A percentile compares a stretch with the other conserved stretches of the same genome.
phyloP scores from a whole-genome alignment of 1,140 invertebrate species.

The Tribolium castaneum region DNA sequence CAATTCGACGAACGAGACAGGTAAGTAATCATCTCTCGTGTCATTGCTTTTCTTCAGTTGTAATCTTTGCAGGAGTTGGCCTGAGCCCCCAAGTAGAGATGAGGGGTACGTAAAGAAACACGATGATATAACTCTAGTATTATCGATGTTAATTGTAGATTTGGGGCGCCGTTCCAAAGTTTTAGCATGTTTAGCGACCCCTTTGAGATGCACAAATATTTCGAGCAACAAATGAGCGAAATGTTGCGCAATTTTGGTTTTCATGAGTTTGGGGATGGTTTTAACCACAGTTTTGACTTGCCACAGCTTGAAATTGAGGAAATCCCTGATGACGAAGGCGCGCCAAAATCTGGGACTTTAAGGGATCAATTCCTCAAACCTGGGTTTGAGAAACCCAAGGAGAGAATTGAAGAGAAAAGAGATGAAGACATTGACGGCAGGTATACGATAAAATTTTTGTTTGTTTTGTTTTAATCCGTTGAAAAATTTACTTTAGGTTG shows the following conservation, averaged over 20 bases:
- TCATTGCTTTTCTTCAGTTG: background rate
- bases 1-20: background rate
- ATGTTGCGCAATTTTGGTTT: slow-evolving; percentile 60
- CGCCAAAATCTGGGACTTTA: slow-evolving; percentile 51
- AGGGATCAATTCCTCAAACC: slow-evolving; percentile 66
- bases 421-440: slow-evolving; percentile 68
- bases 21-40: background rate
- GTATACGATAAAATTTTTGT: slow-evolving; percentile 55
- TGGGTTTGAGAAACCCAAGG: slow-evolving; percentile 56
- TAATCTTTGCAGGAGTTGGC: background rate
- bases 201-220: slow-evolving; percentile 65
- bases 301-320: slow-evolving; percentile 5
- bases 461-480: background rate
- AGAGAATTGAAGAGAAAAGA: slow-evolving; percentile 52
- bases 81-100: background rate
- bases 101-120: background rate
- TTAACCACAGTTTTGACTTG: slow-evolving; percentile 12
- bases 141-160: background rate
- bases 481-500: background rate
- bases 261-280: slow-evolving; percentile 56
- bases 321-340: background rate
- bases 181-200: slow-evolving; percentile 65
- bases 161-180: background rate
- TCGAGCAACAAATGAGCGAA: slow-evolving; percentile 65
- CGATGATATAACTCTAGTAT: too few relatives aligned